Conservation (phyloP, 2,888 invertebrate genomes). For the Chrysolina haemoptera region DNA sequence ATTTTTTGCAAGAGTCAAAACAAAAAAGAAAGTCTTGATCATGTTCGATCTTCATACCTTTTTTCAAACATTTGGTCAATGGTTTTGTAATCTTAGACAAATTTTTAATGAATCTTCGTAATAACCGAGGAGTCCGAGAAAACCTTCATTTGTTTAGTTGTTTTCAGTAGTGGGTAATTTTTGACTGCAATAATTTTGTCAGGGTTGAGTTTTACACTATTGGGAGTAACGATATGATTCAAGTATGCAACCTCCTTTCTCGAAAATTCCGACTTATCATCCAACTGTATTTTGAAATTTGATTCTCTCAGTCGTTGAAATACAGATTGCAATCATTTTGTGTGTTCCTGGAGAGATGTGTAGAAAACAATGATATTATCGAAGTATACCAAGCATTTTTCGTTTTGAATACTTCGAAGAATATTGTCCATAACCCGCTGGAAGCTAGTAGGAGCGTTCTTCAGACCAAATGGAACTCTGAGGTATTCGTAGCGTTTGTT, state of each 20-base stretch:
- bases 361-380: neutral
- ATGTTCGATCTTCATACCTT: neutral
- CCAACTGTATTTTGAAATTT: neutral
- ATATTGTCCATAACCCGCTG: conserved; percentile 54
- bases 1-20: too few relatives aligned
- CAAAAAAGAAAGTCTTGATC: too few relatives aligned
- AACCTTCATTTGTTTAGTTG: conserved; percentile 20
- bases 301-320: neutral
- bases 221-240: neutral
- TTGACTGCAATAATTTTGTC: neutral
- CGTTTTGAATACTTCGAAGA: conserved; percentile 48
- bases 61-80: neutral
- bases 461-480: conserved; percentile 56
- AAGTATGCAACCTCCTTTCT: neutral
- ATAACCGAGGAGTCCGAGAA: neutral
- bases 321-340: neutral
- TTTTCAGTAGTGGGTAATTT: neutral
- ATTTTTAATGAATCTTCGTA: neutral
- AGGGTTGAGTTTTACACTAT: neutral
- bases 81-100: neutral
- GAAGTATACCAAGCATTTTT: neutral
- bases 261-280: neutral
- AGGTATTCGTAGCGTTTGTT: conserved; percentile 52
- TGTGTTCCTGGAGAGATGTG: neutral
- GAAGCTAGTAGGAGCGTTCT: conserved; percentile 55